Evolutionary conservation across 2,797 vertebrate species (phyloP).

Genomic region (Novumbra hubbsi): DNA sequence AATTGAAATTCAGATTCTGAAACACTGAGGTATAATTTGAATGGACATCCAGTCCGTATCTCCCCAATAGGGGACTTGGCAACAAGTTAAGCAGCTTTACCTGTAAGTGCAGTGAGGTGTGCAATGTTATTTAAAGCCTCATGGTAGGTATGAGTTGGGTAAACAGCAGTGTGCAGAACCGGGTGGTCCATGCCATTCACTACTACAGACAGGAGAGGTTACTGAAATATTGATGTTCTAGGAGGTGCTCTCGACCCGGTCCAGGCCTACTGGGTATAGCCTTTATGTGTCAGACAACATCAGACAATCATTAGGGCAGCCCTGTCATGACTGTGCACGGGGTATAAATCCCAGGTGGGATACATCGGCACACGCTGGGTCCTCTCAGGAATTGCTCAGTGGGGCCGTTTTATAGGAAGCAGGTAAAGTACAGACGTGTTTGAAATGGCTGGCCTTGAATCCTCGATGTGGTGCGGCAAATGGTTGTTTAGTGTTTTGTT

Average conservation of each 20-base stretch:
- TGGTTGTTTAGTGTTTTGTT: neutral
- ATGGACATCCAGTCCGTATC: neutral
- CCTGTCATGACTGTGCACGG: neutral
- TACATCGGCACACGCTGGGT: neutral
- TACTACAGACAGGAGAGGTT: neutral
- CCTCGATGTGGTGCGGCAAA: neutral
- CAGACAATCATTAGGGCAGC: conserved; percentile 18
- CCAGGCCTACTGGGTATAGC: conserved; percentile 14
- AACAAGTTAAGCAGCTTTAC: conserved; percentile 8
- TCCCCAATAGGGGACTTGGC: neutral
- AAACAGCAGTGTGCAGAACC: neutral
- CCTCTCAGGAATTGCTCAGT: neutral
- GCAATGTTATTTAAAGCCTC: neutral
- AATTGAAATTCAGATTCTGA: too few species aligned
- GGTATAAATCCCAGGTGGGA: conserved; percentile 12
- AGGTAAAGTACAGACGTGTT: neutral
- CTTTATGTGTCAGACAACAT: conserved; percentile 16
- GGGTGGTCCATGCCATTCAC: neutral
- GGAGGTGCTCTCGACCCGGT: conserved; percentile 3
- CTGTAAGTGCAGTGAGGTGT: neutral
- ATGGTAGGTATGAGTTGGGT: neutral
- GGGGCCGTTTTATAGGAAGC: neutral
- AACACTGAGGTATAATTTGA: neutral
- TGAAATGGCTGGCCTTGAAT: neutral
- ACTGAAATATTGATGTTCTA: conserved; percentile 24